phyloP scores from a whole-genome alignment of 2,797 vertebrate species.

The Yasuhikotakia modesta region DNA sequence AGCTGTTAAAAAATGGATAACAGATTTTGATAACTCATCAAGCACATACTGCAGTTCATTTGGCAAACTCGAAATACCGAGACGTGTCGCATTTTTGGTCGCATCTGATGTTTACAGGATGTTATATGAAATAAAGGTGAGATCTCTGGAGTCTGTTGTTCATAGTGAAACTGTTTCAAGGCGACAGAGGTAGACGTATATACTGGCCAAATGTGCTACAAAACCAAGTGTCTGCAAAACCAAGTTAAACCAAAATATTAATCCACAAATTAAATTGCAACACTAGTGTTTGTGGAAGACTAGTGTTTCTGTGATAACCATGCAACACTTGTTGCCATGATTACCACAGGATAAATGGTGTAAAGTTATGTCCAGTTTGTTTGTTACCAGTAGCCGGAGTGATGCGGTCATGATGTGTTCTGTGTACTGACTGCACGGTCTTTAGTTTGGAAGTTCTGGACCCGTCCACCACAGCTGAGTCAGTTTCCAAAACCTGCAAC shows the following conservation, averaged over 20 bases:
- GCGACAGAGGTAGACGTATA: not conserved
- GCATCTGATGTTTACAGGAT: not conserved
- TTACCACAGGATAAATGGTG: not conserved
- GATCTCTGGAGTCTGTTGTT: not conserved
- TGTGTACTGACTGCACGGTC: conserved; percentile 65
- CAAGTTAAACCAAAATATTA: not conserved
- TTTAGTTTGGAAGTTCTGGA: conserved; percentile 72
- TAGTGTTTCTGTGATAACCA: no score
- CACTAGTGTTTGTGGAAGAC: no score
- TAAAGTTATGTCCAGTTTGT: not conserved
- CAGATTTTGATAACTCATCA: not conserved
- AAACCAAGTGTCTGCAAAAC: conserved; percentile 13
- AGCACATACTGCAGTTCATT: not conserved
- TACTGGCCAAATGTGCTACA: conserved; percentile 21
- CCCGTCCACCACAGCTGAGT: conserved; percentile 46
- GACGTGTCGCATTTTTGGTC: not conserved
- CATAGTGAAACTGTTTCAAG: conserved; percentile 45
- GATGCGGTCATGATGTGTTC: conserved; percentile 79
- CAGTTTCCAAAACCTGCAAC: conserved; percentile 50
- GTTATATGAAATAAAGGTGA: not conserved
- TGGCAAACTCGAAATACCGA: not conserved
- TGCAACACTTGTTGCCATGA: not conserved
- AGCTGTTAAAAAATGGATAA: no score
- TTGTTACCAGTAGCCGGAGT: conserved; percentile 79
- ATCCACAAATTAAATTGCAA: not conserved